phyloP scores from a whole-genome alignment of 30 jellyfish, hydroid and myxozoan species.

The Aurelia aurita complex sp. Pacific region DNA sequence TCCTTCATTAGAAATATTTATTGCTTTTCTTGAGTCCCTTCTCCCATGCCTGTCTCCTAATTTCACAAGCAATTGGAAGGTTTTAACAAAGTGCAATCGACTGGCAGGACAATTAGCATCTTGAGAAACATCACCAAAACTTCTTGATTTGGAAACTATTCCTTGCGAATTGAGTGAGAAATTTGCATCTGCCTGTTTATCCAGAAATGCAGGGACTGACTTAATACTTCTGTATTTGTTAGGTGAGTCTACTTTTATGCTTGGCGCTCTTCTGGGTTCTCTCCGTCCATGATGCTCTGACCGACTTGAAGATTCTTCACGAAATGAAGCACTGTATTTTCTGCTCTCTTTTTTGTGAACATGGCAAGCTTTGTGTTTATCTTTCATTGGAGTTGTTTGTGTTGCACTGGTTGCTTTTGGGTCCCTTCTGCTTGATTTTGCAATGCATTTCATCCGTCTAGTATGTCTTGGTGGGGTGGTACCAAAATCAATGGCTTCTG shows the following conservation, averaged over 20 bases:
- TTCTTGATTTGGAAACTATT: slow-evolving; percentile 19
- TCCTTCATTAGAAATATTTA: neutral
- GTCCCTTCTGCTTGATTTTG: slow-evolving; percentile 40
- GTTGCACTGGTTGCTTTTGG: neutral
- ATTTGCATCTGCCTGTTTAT: slow-evolving; percentile 26
- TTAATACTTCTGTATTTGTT: slow-evolving; percentile 44
- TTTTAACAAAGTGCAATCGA: slow-evolving; percentile 38
- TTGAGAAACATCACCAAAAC: slow-evolving; percentile 21
- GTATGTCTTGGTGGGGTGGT: slow-evolving; percentile 79
- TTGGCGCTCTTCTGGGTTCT: slow-evolving; percentile 18
- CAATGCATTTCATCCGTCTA: slow-evolving; percentile 55
- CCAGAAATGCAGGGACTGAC: slow-evolving; percentile 54
- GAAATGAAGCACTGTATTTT: neutral
- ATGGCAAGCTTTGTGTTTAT: slow-evolving; percentile 8
- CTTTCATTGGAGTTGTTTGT: slow-evolving; percentile 2
- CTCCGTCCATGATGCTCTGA: too few species aligned
- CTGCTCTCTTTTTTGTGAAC: slow-evolving; percentile 11
- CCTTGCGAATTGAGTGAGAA: neutral
- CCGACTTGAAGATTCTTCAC: too few species aligned
- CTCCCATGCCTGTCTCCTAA: slow-evolving; percentile 56
- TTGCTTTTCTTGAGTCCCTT: slow-evolving; percentile 35
- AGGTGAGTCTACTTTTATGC: slow-evolving; percentile 17
- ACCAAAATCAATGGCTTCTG: slow-evolving; percentile 39
- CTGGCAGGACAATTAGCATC: slow-evolving; percentile 40
- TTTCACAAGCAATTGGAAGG: slow-evolving; percentile 38